Evolutionary conservation across 2,113 vertebrate genomes (phyloP), one percentile per base, ranked within the genome.

Genomic region (Vulpes lagopus): DNA sequence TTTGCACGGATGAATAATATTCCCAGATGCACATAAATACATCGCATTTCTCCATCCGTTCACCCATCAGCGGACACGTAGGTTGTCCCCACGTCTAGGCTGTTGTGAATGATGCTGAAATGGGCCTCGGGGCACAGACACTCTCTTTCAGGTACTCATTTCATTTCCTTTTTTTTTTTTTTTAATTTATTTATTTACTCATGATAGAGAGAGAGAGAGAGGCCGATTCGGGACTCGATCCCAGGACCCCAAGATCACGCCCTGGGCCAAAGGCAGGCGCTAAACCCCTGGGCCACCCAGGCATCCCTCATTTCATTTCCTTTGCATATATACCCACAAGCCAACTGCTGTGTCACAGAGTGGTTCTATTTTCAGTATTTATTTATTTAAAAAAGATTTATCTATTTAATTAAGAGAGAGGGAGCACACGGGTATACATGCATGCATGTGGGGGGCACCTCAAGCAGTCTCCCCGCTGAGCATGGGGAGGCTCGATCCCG

Each of bases 391-490:
- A 43, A 43, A 43, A 43, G 43, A 43, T n/a, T 69, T n/a, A 69
- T 8, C n/a, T n/a, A n/a, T 10, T n/a, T 69, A 69, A 16, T 35
- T 69, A 3, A 69, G 67, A 69, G 32, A 69, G 32, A 8, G 67
- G 3, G 16, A 7, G 32, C 8, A 19, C 67, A 0, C 8, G 0
- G 32, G 32, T 3, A 8, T 9, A 8, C 2, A 6, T 69, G 67
- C 32, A 8, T 19, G 32, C 11, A 43, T 43, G 32, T 10, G 67
- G 32, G 32, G 32, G 32, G 67, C 67, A 2, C 10, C 67, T 69
- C 16, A 7, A 69, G 67, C 32, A n/a, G 32, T 8, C 30, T 12
- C 25, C 62, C 6, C 2, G 16, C 32, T 20, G 67, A 35, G 30
- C 16, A 19, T 0, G 17, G 67, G 8, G 32, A 17, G 67, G 67